Evolutionary conservation across 53 echinoderm and acorn worm genomes (phyloP).

Genomic region (Arbacia lixula): DNA sequence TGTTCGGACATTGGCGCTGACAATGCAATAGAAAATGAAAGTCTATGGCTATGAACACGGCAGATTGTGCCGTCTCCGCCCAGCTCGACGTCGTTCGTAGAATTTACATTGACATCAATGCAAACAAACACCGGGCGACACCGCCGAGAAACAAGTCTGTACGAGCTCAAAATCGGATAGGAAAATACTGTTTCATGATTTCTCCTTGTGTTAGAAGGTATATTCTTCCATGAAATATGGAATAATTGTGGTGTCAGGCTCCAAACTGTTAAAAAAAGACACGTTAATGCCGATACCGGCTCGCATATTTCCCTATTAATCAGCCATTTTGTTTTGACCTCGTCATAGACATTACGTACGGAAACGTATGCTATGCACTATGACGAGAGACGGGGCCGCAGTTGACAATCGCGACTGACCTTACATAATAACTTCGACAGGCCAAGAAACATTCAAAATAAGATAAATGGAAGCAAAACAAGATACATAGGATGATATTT

Average conservation of each 20-base stretch:
- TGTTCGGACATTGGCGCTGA: too few relatives aligned
- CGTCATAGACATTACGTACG: constrained; percentile 42
- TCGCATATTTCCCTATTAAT: constrained; percentile 8
- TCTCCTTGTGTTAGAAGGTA: not conserved
- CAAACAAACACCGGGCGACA: not conserved
- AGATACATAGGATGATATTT: not conserved
- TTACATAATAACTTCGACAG: constrained; percentile 10
- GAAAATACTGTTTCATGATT: not conserved
- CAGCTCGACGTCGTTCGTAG: too few relatives aligned
- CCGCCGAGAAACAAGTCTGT: not conserved
- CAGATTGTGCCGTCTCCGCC: too few relatives aligned
- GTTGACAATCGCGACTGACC: constrained; percentile 12
- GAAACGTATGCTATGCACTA: constrained; percentile 38
- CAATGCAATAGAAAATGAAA: too few relatives aligned
- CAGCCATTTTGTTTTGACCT: constrained; percentile 56
- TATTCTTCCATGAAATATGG: not conserved
- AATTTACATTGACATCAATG: constrained; percentile 19
- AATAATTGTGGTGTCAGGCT: not conserved
- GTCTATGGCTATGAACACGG: too few relatives aligned
- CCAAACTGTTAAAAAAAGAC: not conserved
- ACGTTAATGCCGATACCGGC: constrained; percentile 17
- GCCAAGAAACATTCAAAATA: not conserved
- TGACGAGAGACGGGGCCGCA: not conserved
- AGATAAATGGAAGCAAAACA: not conserved
- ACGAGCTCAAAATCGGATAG: not conserved